A percentile compares a stretch with the other conserved stretches of the same genome.
These are phyloP conservation scores for Muscicapa adusta DNA, from an alignment of 2,113 vertebrate species.

Conservation along the genomic window DNA sequence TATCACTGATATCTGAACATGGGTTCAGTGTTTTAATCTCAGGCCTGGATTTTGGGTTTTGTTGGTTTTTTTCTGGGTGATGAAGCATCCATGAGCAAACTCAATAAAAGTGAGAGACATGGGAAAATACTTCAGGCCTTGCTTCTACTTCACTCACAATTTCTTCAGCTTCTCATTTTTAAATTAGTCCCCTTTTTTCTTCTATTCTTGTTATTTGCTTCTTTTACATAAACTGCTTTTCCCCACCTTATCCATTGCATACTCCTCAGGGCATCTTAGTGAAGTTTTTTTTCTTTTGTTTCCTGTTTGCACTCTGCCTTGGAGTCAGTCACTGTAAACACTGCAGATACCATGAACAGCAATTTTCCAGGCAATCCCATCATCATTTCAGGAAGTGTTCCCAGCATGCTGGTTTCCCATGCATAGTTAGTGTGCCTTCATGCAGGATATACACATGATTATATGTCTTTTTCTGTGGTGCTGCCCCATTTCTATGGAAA, in stretches of 20 bases:
- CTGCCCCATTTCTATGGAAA: constrained; percentile 51
- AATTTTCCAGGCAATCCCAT: constrained; percentile 24
- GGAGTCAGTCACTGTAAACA: background rate
- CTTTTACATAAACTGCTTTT: background rate
- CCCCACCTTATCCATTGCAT: background rate
- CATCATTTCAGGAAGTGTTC: constrained; percentile 25
- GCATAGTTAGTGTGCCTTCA: background rate
- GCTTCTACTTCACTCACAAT: background rate
- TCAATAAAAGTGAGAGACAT: background rate
- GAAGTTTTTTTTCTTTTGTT: background rate
- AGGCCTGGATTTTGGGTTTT: background rate
- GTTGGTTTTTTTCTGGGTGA: background rate
- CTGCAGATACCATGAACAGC: background rate
- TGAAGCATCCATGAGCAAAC: background rate
- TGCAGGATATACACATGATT: background rate
- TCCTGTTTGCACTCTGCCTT: background rate
- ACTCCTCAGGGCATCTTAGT: background rate
- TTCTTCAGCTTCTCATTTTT: background rate
- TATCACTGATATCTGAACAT: background rate
- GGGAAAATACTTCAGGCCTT: background rate
- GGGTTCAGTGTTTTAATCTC: background rate
- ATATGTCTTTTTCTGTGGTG: background rate
- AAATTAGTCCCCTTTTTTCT: background rate
- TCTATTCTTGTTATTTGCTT: background rate
- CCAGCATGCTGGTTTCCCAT: constrained; percentile 21